Evolutionary conservation across 2,113 vertebrate genomes (phyloP).

Genomic region (Jaculus jaculus): DNA sequence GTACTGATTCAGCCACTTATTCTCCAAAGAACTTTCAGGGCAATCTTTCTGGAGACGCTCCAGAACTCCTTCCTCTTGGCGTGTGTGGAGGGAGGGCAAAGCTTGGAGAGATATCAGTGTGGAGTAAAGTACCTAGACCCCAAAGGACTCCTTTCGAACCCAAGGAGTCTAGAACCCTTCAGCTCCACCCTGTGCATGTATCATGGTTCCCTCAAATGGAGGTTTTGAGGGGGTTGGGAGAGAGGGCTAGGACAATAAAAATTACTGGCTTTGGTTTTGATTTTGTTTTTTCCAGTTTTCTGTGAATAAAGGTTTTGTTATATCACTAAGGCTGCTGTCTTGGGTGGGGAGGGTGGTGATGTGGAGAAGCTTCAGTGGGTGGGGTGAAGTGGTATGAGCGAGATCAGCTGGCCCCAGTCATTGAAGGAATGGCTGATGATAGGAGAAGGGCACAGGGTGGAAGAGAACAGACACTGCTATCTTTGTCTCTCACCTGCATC

Average conservation of each 20-base stretch:
- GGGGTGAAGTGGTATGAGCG: background rate
- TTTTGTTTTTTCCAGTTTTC: conserved; percentile 71
- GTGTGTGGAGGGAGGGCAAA: conserved; percentile 33
- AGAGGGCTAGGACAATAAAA: conserved; percentile 51
- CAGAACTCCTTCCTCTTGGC: conserved; percentile 31
- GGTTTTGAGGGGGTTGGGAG: conserved; percentile 34
- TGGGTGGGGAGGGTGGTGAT: background rate
- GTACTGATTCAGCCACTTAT: conserved; percentile 10
- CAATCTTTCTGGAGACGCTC: conserved; percentile 30
- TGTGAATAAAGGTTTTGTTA: conserved; percentile 80
- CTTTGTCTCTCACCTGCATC: background rate
- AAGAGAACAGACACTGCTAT: background rate
- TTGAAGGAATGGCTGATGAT: background rate
- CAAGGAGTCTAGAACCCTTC: conserved; percentile 18
- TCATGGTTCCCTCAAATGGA: conserved; percentile 22
- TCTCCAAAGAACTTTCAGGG: conserved; percentile 63
- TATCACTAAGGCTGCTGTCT: conserved; percentile 57
- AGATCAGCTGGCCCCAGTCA: background rate
- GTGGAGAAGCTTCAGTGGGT: background rate
- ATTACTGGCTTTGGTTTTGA: conserved; percentile 40
- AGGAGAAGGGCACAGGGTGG: background rate
- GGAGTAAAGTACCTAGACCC: conserved; percentile 13
- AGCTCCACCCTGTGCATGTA: conserved; percentile 59
- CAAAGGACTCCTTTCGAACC: conserved; percentile 46
- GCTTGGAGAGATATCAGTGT: background rate